A percentile compares a stretch with the other conserved stretches of the same genome.
phyloP scores from a whole-genome alignment of 2,113 vertebrate genomes.

The Chloropsis cyanopogon region DNA sequence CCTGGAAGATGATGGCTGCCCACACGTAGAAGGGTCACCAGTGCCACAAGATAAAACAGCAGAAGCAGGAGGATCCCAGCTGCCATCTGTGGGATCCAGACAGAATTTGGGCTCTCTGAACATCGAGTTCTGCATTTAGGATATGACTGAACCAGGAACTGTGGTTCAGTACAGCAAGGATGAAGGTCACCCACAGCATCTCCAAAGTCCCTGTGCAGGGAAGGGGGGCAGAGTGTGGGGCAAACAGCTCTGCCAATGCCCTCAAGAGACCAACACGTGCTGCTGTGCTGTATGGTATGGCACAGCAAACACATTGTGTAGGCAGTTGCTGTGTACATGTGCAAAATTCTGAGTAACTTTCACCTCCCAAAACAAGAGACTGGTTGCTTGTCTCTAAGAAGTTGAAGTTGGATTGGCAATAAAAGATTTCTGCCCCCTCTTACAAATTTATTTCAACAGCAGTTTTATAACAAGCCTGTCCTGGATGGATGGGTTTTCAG shows the following conservation, averaged over 20 bases:
- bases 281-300: not conserved
- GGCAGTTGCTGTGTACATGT: not conserved
- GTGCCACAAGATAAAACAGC: not conserved
- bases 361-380: not conserved
- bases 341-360: not conserved
- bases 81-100: not conserved
- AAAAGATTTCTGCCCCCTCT: constrained; percentile 1
- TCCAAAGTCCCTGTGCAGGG: not conserved
- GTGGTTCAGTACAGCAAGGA: not conserved
- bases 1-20: not conserved
- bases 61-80: not conserved
- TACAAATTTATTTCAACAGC: not conserved
- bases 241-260: not conserved
- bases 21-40: not conserved
- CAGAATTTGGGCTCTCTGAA: not conserved
- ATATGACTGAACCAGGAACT: not conserved
- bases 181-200: not conserved
- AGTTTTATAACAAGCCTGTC: constrained; percentile 3
- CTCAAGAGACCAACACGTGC: not conserved
- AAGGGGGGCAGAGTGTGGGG: not conserved
- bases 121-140: not conserved
- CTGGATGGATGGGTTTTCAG: not conserved
- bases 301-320: not conserved
- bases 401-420: constrained; percentile 24
- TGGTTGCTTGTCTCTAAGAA: constrained; percentile 22